These are phyloP conservation scores for Acheta domesticus DNA, from an alignment of 2,888 invertebrate genomes.

Conservation along the genomic window DNA sequence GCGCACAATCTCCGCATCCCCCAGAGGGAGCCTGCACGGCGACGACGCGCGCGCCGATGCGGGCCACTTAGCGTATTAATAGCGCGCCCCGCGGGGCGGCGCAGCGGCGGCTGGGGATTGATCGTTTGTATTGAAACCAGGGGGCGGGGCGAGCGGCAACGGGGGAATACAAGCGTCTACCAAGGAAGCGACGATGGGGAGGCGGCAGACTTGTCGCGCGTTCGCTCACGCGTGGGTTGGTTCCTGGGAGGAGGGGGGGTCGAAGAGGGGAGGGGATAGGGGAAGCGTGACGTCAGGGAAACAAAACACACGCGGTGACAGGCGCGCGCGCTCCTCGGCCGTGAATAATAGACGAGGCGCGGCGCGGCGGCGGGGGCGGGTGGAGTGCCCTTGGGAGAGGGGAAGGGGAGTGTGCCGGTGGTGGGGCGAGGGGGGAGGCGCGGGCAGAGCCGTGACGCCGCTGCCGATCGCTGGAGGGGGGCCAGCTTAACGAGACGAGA, in stretches of 20 bases:
- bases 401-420: not conserved
- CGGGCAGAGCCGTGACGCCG: not conserved
- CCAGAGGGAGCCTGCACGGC: no score
- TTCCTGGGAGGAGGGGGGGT: not conserved
- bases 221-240: not conserved
- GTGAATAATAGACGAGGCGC: not conserved
- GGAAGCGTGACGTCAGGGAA: not conserved
- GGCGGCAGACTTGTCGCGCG: not conserved
- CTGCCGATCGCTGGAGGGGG: no score
- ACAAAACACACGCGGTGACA: not conserved
- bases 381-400: not conserved
- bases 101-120: not conserved
- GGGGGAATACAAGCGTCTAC: not conserved
- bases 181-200: not conserved
- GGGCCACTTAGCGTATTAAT: constrained; percentile 5
- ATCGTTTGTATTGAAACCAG: not conserved
- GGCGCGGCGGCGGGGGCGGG: not conserved
- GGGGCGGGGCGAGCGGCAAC: not conserved
- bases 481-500: no score
- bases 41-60: no score
- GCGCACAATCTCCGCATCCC: no score
- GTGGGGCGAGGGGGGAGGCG: not conserved
- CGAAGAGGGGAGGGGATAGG: not conserved
- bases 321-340: not conserved
- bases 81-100: not conserved